Conservation (phyloP, 2,797 vertebrate genomes). For the Fratercula arctica region DNA sequence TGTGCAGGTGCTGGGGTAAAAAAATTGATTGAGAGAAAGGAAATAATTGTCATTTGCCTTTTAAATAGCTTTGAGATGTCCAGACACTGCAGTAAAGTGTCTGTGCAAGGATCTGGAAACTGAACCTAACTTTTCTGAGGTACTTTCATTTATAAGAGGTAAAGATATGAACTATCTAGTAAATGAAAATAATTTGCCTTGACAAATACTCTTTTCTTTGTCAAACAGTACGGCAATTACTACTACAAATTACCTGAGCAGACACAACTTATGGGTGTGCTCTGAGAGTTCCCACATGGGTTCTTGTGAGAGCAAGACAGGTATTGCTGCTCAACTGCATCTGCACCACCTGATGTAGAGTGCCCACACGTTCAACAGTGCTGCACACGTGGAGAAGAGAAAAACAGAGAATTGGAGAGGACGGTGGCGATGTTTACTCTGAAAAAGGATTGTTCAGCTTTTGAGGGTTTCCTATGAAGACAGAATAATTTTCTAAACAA, state of each 20-base stretch:
- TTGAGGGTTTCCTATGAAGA: background rate
- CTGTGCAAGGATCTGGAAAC: background rate
- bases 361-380: background rate
- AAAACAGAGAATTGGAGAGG: background rate
- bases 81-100: background rate
- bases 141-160: background rate
- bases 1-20: background rate
- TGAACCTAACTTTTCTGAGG: background rate
- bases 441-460: background rate
- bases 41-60: background rate
- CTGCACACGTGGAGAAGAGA: background rate
- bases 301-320: background rate
- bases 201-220: background rate
- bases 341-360: background rate
- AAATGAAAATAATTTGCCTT: background rate
- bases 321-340: background rate
- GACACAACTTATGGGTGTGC: background rate
- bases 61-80: background rate
- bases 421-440: fast-evolving
- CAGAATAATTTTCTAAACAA: background rate
- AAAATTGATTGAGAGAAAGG: background rate
- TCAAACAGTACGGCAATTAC: background rate
- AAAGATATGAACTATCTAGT: background rate
- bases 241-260: background rate
- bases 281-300: background rate